Evolutionary conservation across 2,797 vertebrate genomes (phyloP).

Genomic region (Sebastes umbrosus): DNA sequence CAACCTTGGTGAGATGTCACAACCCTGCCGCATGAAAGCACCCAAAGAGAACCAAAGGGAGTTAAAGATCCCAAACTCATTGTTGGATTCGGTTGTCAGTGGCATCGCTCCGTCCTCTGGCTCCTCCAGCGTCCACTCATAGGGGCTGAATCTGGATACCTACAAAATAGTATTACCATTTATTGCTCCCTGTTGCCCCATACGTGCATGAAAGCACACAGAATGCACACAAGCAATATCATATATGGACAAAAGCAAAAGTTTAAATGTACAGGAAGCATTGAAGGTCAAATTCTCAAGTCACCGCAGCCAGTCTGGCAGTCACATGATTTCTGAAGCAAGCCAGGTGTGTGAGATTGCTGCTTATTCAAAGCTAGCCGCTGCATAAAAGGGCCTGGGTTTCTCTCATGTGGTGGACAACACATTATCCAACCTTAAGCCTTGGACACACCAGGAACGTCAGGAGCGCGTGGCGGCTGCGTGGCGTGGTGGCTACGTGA

Average conservation of each 20-base stretch:
- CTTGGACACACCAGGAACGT: too few species aligned
- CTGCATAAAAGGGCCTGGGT: too few species aligned
- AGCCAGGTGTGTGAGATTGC: too few species aligned
- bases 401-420: too few species aligned
- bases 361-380: too few species aligned
- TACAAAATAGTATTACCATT: neutral
- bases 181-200: neutral
- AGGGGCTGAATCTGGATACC: slow-evolving; percentile 93
- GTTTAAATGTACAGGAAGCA: neutral
- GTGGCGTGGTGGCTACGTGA: too few species aligned
- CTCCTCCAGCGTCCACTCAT: slow-evolving; percentile 98
- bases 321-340: too few species aligned
- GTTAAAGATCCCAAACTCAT: slow-evolving; percentile 99
- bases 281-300: too few species aligned
- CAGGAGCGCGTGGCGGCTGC: too few species aligned
- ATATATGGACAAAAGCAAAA: neutral
- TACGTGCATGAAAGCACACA: neutral
- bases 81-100: slow-evolving; percentile 93
- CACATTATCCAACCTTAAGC: too few species aligned
- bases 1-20: slow-evolving; percentile 89
- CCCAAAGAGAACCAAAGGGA: slow-evolving; percentile 94
- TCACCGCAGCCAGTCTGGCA: too few species aligned
- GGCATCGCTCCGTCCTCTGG: slow-evolving; percentile 96
- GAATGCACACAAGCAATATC: neutral
- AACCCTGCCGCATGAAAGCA: slow-evolving; percentile 88